A percentile compares a stretch with the other conserved stretches of the same genome.
These are phyloP conservation scores for Callosobruchus maculatus DNA, from an alignment of 2,888 invertebrate species.

Conservation along the genomic window DNA sequence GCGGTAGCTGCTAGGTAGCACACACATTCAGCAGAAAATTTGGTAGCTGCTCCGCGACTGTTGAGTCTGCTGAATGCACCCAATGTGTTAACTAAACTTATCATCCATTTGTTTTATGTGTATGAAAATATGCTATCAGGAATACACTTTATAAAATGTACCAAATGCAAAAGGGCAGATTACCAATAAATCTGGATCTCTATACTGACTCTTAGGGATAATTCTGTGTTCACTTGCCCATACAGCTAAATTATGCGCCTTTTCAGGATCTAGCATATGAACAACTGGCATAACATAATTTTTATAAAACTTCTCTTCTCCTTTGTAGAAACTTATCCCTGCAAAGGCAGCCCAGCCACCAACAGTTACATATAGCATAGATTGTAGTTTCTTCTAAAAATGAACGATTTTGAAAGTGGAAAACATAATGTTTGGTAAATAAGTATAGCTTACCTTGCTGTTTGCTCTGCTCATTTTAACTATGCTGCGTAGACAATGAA, in stretches of 20 bases:
- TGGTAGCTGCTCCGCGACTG: no score
- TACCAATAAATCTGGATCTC: slow-evolving; percentile 67
- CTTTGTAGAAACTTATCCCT: slow-evolving; percentile 66
- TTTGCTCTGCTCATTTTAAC: neutral
- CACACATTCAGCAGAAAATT: no score
- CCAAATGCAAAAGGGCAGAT: slow-evolving; percentile 13
- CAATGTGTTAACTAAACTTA: no score
- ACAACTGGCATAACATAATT: slow-evolving; percentile 68
- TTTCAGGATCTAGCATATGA: slow-evolving; percentile 73
- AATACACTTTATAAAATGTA: no score
- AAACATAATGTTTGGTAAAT: no score
- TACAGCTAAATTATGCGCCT: slow-evolving; percentile 77
- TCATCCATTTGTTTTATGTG: no score
- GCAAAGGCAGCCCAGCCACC: slow-evolving; percentile 65
- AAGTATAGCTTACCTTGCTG: neutral
- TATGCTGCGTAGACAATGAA: neutral
- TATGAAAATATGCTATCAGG: no score
- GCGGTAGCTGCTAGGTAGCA: no score
- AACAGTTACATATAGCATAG: slow-evolving; percentile 60
- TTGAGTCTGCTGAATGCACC: no score
- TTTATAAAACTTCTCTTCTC: slow-evolving; percentile 76
- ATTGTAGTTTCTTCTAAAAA: slow-evolving; percentile 56
- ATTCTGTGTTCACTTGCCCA: slow-evolving; percentile 72
- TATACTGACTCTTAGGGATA: slow-evolving; percentile 57
- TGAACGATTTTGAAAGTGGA: neutral